These are phyloP conservation scores for Drosophila leonis DNA, from an alignment of 2,888 invertebrate species.

Conservation along the genomic window DNA sequence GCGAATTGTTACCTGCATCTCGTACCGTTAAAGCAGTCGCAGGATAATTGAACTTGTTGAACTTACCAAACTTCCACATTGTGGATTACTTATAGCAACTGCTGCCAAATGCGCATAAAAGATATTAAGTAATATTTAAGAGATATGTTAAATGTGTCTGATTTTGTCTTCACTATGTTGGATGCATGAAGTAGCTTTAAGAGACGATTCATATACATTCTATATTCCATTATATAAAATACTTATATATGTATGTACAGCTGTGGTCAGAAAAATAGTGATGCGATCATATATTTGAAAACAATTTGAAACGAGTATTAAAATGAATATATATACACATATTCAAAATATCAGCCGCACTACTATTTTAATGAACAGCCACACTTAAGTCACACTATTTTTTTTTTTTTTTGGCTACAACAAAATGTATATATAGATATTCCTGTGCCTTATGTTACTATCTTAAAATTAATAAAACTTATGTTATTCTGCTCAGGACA, in stretches of 20 bases:
- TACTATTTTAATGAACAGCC: too few relatives aligned
- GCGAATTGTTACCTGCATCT: neutral
- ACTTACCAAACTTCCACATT: neutral
- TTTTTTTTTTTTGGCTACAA: too few relatives aligned
- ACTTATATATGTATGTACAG: neutral
- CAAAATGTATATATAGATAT: neutral
- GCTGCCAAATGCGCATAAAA: neutral
- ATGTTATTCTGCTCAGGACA: too few relatives aligned
- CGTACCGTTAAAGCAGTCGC: neutral
- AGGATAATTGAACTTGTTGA: neutral
- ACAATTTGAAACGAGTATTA: too few relatives aligned
- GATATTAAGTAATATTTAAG: neutral
- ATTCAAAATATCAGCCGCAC: too few relatives aligned
- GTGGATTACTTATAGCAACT: neutral
- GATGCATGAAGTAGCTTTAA: neutral
- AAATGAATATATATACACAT: too few relatives aligned
- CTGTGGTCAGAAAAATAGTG: too few relatives aligned
- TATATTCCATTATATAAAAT: neutral
- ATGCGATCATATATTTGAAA: too few relatives aligned
- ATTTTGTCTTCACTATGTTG: neutral
- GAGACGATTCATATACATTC: neutral
- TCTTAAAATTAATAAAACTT: neutral
- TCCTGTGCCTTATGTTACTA: neutral
- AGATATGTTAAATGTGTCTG: neutral
- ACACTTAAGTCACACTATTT: too few relatives aligned